Evolutionary conservation across 2,797 vertebrate genomes (phyloP).

Genomic region (Pelodytes ibericus): DNA sequence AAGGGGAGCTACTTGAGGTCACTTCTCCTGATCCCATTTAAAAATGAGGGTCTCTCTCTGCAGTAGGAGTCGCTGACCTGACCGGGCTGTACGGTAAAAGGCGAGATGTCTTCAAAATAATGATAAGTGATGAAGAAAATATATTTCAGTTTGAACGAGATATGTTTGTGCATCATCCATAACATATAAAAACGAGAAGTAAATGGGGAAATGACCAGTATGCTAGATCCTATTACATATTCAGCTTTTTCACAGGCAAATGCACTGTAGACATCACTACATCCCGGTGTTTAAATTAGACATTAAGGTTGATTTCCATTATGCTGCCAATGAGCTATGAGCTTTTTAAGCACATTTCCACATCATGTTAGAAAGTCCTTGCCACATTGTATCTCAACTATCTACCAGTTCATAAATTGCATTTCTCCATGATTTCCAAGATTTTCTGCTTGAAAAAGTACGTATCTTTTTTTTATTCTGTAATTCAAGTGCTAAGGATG

Average conservation of each 20-base stretch:
- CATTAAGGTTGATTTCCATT: conserved; percentile 53
- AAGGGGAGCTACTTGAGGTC: too few relatives aligned
- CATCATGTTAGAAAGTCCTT: conserved; percentile 45
- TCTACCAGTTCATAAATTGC: conserved; percentile 51
- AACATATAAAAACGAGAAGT: conserved; percentile 23
- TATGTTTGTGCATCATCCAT: conserved; percentile 19
- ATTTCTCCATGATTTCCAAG: conserved; percentile 52
- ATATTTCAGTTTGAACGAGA: not conserved
- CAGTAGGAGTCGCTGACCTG: too few relatives aligned
- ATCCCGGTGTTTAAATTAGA: conserved; percentile 47
- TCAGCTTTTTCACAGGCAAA: conserved; percentile 45
- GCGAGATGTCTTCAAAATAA: not conserved
- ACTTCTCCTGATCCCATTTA: too few relatives aligned
- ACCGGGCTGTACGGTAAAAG: too few relatives aligned
- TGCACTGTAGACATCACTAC: conserved; percentile 43
- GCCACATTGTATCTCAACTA: conserved; percentile 48
- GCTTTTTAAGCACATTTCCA: conserved; percentile 48
- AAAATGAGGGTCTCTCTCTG: too few relatives aligned
- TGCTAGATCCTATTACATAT: conserved; percentile 37
- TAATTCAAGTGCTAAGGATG: conserved; percentile 53
- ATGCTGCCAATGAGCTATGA: conserved; percentile 52
- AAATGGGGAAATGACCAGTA: conserved; percentile 27
- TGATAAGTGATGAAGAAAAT: conserved; percentile 2
- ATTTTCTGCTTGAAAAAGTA: conserved; percentile 56
- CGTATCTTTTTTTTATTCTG: conserved; percentile 46